Base-by-base conservation (phyloP, 1,140 invertebrate species). In the Leptopilina clavipes region DNA sequence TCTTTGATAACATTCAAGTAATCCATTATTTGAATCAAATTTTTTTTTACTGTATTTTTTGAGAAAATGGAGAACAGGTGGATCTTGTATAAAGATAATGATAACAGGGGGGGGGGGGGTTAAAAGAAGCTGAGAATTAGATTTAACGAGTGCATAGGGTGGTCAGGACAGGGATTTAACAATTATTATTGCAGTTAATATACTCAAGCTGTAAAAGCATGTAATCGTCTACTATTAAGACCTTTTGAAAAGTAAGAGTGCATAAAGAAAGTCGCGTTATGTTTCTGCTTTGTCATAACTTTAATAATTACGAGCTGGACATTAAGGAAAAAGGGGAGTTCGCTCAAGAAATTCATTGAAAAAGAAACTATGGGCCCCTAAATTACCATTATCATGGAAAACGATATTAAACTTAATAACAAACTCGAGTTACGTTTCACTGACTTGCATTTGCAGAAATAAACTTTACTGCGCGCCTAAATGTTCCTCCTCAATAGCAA, bases 381-480 rank as follows among this genome's bases (percentile, higher is more conserved):
- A 59, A 22, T 59, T 59, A 59, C 7, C 9, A 22, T 59, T 59
- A 59, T 59, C 54, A 22, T 59, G 54, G 17, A 59, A 59, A 59
- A 59, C 54, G 54, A 59, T 59, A 19, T 59, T 22, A 31, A 59
- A 59, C 54, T 59, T 59, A 59, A 59, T 59, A 59, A 59, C 19
- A 65, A 65, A 65, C 56, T 65, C 22, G 9, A 65, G 56, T 65
- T 19, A 65, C 56, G 19, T 65, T 65, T 65, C 56, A 65, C 56
- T 65, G 56, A 65, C 56, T 25, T 65, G 25, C 56, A 65, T 65
- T 65, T 12, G 56, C 56, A 65, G 56, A 25, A 65, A 65, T 65
- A 25, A 65, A 65, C 56, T 48, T 48, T 31, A 65, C 56, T 14
- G 10, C 56, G 1, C 1, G 25, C 25, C 19, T 12, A 65, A 25